Percentiles rank a stretch among this genome's conserved stretches.
These are phyloP conservation scores for Sinocyclocheilus rhinocerous DNA, from an alignment of 2,113 vertebrate genomes.

Conservation along the genomic window DNA sequence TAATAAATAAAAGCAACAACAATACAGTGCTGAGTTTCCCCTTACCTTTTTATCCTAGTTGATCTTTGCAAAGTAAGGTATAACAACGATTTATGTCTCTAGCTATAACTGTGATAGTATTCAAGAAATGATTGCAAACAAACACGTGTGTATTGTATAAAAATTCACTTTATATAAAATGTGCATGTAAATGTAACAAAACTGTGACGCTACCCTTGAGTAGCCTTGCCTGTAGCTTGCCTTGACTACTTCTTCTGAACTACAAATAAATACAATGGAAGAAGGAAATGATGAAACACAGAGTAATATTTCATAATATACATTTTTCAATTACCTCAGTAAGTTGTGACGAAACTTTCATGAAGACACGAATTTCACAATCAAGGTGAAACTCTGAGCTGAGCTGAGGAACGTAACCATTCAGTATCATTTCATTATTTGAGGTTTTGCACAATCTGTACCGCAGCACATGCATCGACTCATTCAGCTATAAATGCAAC, in stretches of 20 bases:
- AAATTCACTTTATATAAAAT: slow-evolving; percentile 57
- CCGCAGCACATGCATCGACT: too few species aligned
- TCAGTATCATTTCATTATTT: background rate
- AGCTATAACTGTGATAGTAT: slow-evolving; percentile 62
- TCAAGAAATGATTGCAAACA: too few species aligned
- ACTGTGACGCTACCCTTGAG: slow-evolving; percentile 9
- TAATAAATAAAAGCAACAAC: slow-evolving; percentile 69
- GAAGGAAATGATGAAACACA: background rate
- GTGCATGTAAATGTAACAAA: slow-evolving; percentile 60
- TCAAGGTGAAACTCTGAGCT: background rate
- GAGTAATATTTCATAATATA: background rate
- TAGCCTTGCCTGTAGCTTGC: slow-evolving; percentile 1
- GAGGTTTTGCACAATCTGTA: background rate
- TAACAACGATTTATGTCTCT: background rate
- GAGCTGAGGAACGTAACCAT: background rate
- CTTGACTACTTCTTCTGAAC: background rate
- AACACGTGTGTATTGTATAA: slow-evolving; percentile 53
- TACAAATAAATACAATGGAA: slow-evolving; percentile 10
- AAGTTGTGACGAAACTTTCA: background rate
- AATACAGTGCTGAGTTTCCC: slow-evolving; percentile 55
- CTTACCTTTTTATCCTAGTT: slow-evolving; percentile 54
- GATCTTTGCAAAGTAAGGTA: slow-evolving; percentile 13
- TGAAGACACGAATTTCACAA: background rate
- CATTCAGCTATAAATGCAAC: too few species aligned
- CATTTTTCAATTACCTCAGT: background rate